phyloP scores from a whole-genome alignment of 2,113 vertebrate species.

The Gorilla gorilla region DNA sequence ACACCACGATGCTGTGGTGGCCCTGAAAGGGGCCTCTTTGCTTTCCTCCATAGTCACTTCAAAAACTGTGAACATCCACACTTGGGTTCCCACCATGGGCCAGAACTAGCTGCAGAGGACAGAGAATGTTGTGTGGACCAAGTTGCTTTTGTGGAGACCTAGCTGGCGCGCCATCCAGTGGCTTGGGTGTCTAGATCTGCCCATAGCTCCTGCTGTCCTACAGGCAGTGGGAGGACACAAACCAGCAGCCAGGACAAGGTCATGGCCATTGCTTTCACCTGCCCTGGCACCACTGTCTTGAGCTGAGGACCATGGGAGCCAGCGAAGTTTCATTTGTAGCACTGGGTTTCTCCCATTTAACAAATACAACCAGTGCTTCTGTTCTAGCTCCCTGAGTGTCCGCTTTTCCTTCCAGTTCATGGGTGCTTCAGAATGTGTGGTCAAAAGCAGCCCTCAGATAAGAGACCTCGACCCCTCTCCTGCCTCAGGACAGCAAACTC shows the following conservation, averaged over 20 bases:
- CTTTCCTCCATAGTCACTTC: neutral
- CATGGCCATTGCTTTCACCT: neutral
- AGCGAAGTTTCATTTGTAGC: neutral
- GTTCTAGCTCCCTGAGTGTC: neutral
- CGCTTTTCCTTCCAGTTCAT: neutral
- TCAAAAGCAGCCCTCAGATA: neutral
- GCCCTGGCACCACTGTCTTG: neutral
- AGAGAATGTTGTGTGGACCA: neutral
- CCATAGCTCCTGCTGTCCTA: neutral
- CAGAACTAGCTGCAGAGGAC: slow-evolving; percentile 13
- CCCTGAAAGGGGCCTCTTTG: neutral
- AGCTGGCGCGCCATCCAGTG: neutral
- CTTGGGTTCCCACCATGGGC: neutral
- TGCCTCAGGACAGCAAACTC: neutral
- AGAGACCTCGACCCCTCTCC: neutral
- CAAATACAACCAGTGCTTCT: neutral
- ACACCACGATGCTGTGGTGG: neutral
- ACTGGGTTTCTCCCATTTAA: neutral
- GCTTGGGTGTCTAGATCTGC: neutral
- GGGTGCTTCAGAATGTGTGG: neutral
- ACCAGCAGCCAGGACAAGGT: neutral
- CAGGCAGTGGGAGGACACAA: neutral
- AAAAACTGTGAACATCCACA: neutral
- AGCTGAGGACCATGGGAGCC: neutral
- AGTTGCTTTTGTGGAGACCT: neutral